Evolutionary conservation across 2,888 invertebrate genomes (phyloP), one percentile per base, ranked within the genome.

Genomic region (Dasypolia templi): DNA sequence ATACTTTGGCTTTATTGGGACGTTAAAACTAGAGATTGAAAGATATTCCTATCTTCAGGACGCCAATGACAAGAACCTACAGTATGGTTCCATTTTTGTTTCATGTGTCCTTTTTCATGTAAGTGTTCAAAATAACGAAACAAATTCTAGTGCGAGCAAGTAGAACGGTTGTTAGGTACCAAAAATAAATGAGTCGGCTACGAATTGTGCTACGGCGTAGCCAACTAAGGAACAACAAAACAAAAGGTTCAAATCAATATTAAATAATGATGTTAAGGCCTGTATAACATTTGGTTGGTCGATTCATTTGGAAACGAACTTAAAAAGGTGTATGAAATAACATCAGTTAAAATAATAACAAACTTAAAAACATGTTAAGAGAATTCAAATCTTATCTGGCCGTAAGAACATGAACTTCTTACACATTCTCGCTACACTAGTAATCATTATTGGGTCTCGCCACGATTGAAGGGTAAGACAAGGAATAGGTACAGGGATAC

Each of bases 121-220:
- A 26, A 61, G 1, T 19, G 19, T 12, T 29, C 2, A 22, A 7
- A 62, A 29, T 42, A 2, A 19, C 12, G 6, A 44, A 26, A 3
- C 19, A 44, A 42, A 42, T 26, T 3, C 5, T 19, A 61, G 11
- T 26, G 17, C 17, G n/a, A 39, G 17, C 35, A 61, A 11, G 35
- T 35, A 3, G 35, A 35, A 35, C 5, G 5, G 35, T 35, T 35
- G 3, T 26, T n/a, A n/a, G n/a, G n/a, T 22, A 7, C 22, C 5
- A 0, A 4, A 70, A 70, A 53, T 12, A 42, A 64, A 17, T 62
- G 12, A 14, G 12, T n/a, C 17, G 49, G 49, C 72, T 69, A 32
- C 49, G 49, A 29, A n/a, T n/a, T 11, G 4, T 39, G 69, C 70
- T 70, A 58, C 70, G 69, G 39, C 39, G 70, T 72, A 69, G 69